phyloP scores from a whole-genome alignment of 2,113 vertebrate genomes.

The Halichoeres trimaculatus region DNA sequence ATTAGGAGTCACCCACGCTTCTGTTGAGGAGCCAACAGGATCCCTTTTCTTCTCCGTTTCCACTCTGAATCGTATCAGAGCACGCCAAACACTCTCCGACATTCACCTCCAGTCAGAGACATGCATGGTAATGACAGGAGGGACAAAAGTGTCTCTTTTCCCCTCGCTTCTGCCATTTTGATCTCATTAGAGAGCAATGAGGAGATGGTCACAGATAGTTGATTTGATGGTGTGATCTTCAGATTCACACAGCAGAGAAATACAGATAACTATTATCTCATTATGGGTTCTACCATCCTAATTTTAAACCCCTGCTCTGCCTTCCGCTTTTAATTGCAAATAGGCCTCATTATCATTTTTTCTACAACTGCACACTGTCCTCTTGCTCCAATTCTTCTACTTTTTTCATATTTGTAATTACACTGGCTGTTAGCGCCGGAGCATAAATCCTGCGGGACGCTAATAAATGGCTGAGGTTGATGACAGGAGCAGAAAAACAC shows the following conservation, averaged over 20 bases:
- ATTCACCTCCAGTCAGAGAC: conserved; percentile 26
- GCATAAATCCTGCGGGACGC: conserved; percentile 61
- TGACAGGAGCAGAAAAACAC: conserved; percentile 58
- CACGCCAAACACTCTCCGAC: conserved; percentile 15
- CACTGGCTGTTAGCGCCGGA: conserved; percentile 46
- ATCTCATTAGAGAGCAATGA: conserved; percentile 53
- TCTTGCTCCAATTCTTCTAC: conserved; percentile 42
- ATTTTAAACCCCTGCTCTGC: conserved; percentile 32
- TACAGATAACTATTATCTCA: conserved; percentile 36
- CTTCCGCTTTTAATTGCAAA: conserved; percentile 52
- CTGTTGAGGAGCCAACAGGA: conserved; percentile 35
- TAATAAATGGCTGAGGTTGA: conserved; percentile 66
- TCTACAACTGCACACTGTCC: conserved; percentile 46
- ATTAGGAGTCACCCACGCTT: conserved; percentile 58
- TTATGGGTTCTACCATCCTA: conserved; percentile 19
- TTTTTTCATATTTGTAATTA: conserved; percentile 69
- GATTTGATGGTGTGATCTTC: conserved; percentile 39
- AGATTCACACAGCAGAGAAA: conserved; percentile 29
- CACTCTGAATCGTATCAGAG: conserved; percentile 36
- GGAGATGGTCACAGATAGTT: conserved; percentile 46
- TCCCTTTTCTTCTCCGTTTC: conserved; percentile 32
- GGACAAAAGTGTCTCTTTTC: conserved; percentile 6
- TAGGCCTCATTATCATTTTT: conserved; percentile 56
- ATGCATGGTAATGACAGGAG: conserved; percentile 23
- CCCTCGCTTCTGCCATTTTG: conserved; percentile 35